Evolutionary conservation across 1,140 invertebrate species (phyloP).

Genomic region (Thaumetopoea pityocampa): DNA sequence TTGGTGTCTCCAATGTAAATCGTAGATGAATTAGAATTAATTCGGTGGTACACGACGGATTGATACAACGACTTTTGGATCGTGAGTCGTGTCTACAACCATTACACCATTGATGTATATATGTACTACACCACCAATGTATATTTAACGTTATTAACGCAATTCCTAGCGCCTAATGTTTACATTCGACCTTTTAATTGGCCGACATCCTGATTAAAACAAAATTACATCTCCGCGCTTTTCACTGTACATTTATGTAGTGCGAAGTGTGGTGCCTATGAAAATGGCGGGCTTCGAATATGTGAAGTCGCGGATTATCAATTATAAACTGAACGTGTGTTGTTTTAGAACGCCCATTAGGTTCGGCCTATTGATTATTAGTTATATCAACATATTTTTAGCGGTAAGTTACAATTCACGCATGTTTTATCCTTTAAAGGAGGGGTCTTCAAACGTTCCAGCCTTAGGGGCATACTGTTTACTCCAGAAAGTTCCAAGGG

Average conservation of each 20-base stretch:
- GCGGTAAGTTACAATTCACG: constrained; percentile 31
- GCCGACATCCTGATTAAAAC: constrained; percentile 47
- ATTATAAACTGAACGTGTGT: constrained; percentile 43
- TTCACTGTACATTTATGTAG: constrained; percentile 30
- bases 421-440: no score
- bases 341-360: constrained; percentile 42
- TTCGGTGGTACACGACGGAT: no score
- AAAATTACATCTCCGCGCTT: constrained; percentile 20
- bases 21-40: no score
- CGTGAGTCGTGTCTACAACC: not conserved
- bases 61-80: no score
- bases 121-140: constrained; percentile 1
- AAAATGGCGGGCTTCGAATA: constrained; percentile 39
- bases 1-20: no score
- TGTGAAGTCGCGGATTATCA: constrained; percentile 30
- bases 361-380: constrained; percentile 34
- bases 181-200: constrained; percentile 41
- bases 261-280: constrained; percentile 8
- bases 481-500: no score
- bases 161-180: constrained; percentile 30
- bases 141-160: constrained; percentile 7
- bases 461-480: no score
- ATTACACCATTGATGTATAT: not conserved
- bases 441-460: no score
- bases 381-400: constrained; percentile 46